Evolutionary conservation across 2,797 vertebrate genomes (phyloP).

Genomic region (Takifugu ocellatus): DNA sequence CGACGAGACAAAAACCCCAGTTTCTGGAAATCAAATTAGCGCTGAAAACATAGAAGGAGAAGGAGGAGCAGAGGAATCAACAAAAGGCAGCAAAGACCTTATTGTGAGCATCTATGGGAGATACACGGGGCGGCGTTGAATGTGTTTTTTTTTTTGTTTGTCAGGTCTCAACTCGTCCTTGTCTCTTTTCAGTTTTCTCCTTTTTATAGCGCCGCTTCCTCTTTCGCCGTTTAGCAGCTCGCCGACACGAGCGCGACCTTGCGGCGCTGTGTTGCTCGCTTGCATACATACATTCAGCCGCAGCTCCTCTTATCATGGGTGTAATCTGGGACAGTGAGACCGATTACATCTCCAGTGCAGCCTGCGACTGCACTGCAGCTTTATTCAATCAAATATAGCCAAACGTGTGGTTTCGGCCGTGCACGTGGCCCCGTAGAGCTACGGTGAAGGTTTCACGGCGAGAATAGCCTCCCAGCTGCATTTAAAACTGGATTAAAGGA

Average conservation of each 20-base stretch:
- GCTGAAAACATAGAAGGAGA: conserved; percentile 51
- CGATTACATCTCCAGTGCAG: not conserved
- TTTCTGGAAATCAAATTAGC: conserved; percentile 76
- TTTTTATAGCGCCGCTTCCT: conserved; percentile 9
- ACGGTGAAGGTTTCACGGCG: too few species aligned
- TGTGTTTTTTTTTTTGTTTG: conserved; percentile 40
- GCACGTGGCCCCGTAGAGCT: too few species aligned
- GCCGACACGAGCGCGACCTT: conserved; percentile 38
- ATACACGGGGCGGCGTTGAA: conserved; percentile 29
- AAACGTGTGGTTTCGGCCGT: too few species aligned
- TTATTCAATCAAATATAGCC: too few species aligned
- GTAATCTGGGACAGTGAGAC: too few species aligned
- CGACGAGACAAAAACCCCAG: conserved; percentile 70
- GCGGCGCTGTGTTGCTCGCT: conserved; percentile 6
- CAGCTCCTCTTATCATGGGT: not conserved
- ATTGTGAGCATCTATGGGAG: conserved; percentile 60
- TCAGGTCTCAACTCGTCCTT: conserved; percentile 31
- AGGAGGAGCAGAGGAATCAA: conserved; percentile 62
- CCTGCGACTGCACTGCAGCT: too few species aligned
- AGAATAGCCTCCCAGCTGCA: too few species aligned
- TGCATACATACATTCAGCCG: not conserved
- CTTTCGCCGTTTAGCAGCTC: conserved; percentile 16
- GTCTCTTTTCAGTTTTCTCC: not conserved
- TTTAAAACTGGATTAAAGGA: too few species aligned
- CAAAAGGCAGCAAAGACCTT: conserved; percentile 66